These are phyloP conservation scores for Gonioctena quinquepunctata DNA, from an alignment of 1,140 invertebrate genomes.

Conservation along the genomic window DNA sequence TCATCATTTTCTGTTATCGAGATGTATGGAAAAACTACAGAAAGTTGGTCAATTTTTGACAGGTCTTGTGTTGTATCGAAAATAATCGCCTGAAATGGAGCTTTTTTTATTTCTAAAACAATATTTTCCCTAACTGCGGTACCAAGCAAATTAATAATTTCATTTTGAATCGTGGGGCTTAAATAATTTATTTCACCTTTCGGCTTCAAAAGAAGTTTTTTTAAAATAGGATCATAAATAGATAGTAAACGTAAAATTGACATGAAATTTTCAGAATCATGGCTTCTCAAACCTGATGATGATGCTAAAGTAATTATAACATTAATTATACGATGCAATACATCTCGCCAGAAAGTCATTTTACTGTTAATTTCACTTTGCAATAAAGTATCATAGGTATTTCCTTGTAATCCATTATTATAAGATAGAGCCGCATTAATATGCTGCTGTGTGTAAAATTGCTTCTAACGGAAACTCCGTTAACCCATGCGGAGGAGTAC, in stretches of 20 bases:
- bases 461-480: slow-evolving; percentile 46
- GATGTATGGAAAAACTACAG: slow-evolving; percentile 27
- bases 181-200: slow-evolving; percentile 32
- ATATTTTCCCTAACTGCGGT: no score
- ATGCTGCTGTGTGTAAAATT: slow-evolving; percentile 45
- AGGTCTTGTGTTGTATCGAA: slow-evolving; percentile 28
- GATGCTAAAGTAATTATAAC: slow-evolving; percentile 17
- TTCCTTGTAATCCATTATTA: slow-evolving; percentile 45
- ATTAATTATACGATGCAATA: slow-evolving; percentile 19
- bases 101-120: slow-evolving; percentile 26
- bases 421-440: slow-evolving; percentile 41
- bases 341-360: slow-evolving; percentile 19
- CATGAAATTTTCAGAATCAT: slow-evolving; percentile 27
- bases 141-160: slow-evolving; percentile 32
- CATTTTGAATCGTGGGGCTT: slow-evolving; percentile 32
- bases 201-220: slow-evolving; percentile 27
- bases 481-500: slow-evolving; percentile 46
- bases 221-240: slow-evolving; percentile 18
- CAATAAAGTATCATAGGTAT: slow-evolving; percentile 38
- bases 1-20: slow-evolving; percentile 27
- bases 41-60: slow-evolving; percentile 29
- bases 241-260: neutral
- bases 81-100: slow-evolving; percentile 32
- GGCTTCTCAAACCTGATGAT: slow-evolving; percentile 20
- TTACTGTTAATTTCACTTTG: slow-evolving; percentile 19